Base-by-base conservation (phyloP, 2,888 invertebrate species). In the Caenorhabditis macrosperma region DNA sequence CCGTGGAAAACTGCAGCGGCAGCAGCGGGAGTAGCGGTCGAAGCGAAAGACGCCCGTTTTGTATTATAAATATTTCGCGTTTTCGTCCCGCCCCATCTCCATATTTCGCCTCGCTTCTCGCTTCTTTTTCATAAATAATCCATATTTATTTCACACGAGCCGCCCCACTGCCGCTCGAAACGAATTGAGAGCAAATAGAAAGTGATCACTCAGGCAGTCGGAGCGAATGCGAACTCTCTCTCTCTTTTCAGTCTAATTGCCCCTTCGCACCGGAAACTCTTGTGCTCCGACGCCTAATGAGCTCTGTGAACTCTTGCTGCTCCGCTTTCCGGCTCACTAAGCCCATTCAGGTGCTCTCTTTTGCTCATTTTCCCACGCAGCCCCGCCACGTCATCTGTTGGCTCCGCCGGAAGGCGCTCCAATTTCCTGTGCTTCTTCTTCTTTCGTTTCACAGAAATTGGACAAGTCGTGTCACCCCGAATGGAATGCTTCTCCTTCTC, bases 1-100 rank as follows among this genome's bases (percentile, higher is more conserved):
- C 78, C 74, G 30, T 48, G 66, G 26, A 80, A 80, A 44, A 69
- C 77, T 22, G 82, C 78, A 66, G 74, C 57, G 10, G 77, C 77
- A 48, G 35, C 77, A 12, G 54, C 55, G 6, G 78, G 80, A 28
- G 52, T 77, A 48, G 82, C 80, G 74, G 41, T 15, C n/a, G 46
- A 46, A 17, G 20, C 17, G 46, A 20, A 7, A 20, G 46, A 10
- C 46, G 46, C 20, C 46, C 57, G 30, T 46, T 67, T 67, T 67
- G 67, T 61, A 61, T 63, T 38, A 38, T 20, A 20, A 33, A 28
- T 52, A 17, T 57, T 52, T 48, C 38, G 26, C 41, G 38, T 57
- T 28, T 66, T 22, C 59, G 24, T 63, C 64, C 28, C 57, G 48
- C 48, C 52, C 33, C 44, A n/a, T 55, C 48, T 59, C 33, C 6